Percentiles rank a stretch among this genome's conserved stretches.
Conservation (phyloP, 2,797 vertebrate species). For the Argya squamiceps region DNA sequence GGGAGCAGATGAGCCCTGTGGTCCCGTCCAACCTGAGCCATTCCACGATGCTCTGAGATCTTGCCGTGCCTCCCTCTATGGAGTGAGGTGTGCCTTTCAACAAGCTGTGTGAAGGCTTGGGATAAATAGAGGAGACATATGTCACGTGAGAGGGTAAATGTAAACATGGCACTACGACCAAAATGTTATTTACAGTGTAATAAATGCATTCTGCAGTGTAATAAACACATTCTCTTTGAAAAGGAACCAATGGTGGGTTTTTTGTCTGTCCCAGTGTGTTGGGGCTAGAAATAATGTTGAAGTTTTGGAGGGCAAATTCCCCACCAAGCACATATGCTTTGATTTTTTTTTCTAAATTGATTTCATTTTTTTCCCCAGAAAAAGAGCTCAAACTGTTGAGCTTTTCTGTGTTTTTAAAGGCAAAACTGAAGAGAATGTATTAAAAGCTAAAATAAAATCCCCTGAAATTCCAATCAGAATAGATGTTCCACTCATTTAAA, state of each 20-base stretch:
- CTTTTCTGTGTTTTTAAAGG: not conserved
- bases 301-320: not conserved
- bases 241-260: rapidly evolving
- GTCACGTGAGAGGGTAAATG: not conserved
- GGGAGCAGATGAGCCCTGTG: not conserved
- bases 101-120: not conserved
- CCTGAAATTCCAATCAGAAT: not conserved
- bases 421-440: not conserved
- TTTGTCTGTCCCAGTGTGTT: too few relatives aligned
- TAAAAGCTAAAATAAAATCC: not conserved
- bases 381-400: not conserved
- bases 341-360: not conserved
- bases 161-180: rapidly evolving
- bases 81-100: rapidly evolving
- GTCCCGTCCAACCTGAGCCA: not conserved
- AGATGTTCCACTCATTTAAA: not conserved
- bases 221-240: not conserved
- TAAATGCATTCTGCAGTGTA: not conserved
- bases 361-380: rapidly evolving
- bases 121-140: rapidly evolving
- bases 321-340: rapidly evolving
- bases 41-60: not conserved
- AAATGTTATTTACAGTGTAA: not conserved
- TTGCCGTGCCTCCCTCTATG: not conserved
- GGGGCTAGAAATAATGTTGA: not conserved